phyloP scores from a whole-genome alignment of 2,113 vertebrate species.

The Megaceryle torquata region DNA sequence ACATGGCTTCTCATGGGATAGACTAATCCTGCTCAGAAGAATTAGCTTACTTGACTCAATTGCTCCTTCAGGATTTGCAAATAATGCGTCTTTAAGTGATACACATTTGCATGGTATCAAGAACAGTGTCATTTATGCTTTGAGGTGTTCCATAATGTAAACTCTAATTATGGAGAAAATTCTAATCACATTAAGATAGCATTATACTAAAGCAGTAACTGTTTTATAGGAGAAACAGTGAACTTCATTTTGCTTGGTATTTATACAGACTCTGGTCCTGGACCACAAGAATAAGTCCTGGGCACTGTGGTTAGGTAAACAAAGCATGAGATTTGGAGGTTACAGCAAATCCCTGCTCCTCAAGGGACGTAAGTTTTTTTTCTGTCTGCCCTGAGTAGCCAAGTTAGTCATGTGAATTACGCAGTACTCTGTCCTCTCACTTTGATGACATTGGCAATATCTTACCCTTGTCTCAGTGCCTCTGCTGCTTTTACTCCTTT shows the following conservation, averaged over 20 bases:
- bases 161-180: conserved; percentile 24
- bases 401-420: background rate
- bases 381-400: background rate
- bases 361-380: background rate
- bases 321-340: background rate
- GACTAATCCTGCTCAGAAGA: conserved; percentile 55
- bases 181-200: conserved; percentile 1
- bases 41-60: conserved; percentile 45
- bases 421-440: background rate
- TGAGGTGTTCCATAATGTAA: conserved; percentile 14
- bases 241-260: background rate
- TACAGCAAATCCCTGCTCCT: background rate
- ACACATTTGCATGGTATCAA: conserved; percentile 10
- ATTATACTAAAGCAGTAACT: background rate
- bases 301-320: background rate
- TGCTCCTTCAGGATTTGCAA: conserved; percentile 42
- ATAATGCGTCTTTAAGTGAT: conserved; percentile 1
- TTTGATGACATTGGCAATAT: fast-evolving
- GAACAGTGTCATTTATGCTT: conserved; percentile 44
- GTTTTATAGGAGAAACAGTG: background rate
- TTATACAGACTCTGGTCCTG: background rate
- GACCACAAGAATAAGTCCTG: background rate
- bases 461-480: background rate
- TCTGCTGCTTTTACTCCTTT: background rate
- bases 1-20: conserved; percentile 34